Conservation (phyloP, 2,113 vertebrate species). For the Tiliqua scincoides region DNA sequence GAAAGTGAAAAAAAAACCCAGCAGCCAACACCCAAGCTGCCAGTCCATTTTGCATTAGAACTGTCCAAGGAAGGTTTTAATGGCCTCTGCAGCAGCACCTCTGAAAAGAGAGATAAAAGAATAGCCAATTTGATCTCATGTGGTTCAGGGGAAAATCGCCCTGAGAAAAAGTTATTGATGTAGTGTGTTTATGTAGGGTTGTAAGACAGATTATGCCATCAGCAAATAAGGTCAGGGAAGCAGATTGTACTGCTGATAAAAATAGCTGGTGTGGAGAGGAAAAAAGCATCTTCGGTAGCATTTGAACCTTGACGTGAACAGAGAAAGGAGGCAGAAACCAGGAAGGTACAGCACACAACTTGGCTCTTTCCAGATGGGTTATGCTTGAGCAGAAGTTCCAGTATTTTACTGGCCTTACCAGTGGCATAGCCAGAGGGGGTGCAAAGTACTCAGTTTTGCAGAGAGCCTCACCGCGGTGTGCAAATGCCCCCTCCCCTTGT, state of each 20-base stretch:
- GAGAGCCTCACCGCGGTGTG: no score
- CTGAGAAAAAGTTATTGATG: slow-evolving; percentile 78
- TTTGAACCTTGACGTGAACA: slow-evolving; percentile 58
- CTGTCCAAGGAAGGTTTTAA: slow-evolving; percentile 58
- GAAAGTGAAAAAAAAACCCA: slow-evolving; percentile 36
- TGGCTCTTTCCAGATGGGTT: neutral
- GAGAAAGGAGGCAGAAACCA: slow-evolving; percentile 40
- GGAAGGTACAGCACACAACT: neutral
- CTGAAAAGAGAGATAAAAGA: slow-evolving; percentile 57
- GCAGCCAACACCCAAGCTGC: neutral
- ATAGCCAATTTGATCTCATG: slow-evolving; percentile 73
- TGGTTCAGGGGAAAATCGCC: slow-evolving; percentile 74
- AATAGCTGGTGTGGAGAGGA: slow-evolving; percentile 56
- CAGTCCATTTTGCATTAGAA: slow-evolving; percentile 58
- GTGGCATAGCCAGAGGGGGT: no score
- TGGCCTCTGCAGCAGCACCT: slow-evolving; percentile 54
- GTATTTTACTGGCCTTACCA: neutral
- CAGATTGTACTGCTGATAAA: slow-evolving; percentile 59
- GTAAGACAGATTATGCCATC: slow-evolving; percentile 80
- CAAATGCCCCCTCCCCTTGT: no score
- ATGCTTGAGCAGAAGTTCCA: no score
- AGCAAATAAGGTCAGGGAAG: slow-evolving; percentile 77
- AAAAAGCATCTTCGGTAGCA: slow-evolving; percentile 58
- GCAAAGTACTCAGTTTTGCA: no score
- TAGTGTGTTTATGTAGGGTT: slow-evolving; percentile 74